phyloP scores from a whole-genome alignment of 1,140 invertebrate species.

The Procambarus virginalis region DNA sequence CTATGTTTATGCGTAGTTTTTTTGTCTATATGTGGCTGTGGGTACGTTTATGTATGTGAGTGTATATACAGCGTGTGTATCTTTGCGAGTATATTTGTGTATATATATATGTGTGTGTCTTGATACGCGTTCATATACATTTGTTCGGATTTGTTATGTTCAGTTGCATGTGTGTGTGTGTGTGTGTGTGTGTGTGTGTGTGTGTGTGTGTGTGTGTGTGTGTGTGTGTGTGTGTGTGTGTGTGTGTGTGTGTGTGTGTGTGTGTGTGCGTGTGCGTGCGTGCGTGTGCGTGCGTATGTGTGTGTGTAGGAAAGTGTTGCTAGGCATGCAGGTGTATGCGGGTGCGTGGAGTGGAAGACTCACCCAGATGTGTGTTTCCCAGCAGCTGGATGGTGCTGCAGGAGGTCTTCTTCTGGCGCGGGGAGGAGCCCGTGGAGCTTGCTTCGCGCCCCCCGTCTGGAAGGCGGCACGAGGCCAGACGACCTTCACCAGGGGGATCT shows the following conservation, averaged over 20 bases:
- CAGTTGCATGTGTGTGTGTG: constrained; percentile 7
- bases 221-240: constrained; percentile 12
- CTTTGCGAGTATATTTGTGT: constrained; percentile 26
- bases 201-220: constrained; percentile 29
- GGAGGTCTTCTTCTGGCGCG: constrained; percentile 56
- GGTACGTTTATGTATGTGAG: not conserved
- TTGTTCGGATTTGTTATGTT: too few relatives aligned
- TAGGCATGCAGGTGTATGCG: constrained; percentile 1
- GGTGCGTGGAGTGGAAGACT: constrained; percentile 23
- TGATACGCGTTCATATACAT: not conserved
- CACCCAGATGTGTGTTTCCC: constrained; percentile 61
- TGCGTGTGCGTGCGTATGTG: not conserved
- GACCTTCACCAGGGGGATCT: constrained; percentile 35
- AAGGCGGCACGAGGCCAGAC: constrained; percentile 58
- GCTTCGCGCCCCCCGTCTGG: constrained; percentile 56
- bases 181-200: constrained; percentile 27
- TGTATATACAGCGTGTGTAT: not conserved
- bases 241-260: constrained; percentile 22
- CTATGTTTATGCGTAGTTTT: constrained; percentile 20
- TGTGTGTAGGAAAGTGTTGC: constrained; percentile 11
- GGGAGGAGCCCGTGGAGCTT: constrained; percentile 37
- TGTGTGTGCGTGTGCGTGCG: not conserved
- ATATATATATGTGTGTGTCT: constrained; percentile 10
- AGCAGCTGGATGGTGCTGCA: constrained; percentile 57
- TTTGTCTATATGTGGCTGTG: constrained; percentile 4